These are phyloP conservation scores for Phyllotreta cruciferae DNA, from an alignment of 2,888 invertebrate genomes.

Conservation along the genomic window DNA sequence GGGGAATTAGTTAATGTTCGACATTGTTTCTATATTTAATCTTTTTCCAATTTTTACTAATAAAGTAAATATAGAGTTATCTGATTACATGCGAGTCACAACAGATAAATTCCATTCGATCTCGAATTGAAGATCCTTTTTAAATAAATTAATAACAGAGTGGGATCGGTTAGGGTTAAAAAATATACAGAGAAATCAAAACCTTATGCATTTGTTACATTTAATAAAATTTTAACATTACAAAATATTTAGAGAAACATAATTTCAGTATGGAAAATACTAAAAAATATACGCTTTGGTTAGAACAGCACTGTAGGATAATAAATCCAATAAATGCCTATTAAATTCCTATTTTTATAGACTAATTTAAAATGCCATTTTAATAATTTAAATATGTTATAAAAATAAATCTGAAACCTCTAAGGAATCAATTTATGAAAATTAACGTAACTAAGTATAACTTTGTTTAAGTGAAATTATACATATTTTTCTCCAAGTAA, in stretches of 20 bases:
- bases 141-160: too few relatives aligned
- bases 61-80: constrained; percentile 20
- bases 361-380: constrained; percentile 16
- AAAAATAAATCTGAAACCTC: constrained; percentile 30
- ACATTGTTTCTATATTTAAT: constrained; percentile 25
- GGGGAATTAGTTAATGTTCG: constrained; percentile 16
- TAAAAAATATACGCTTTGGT: constrained; percentile 24
- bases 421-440: constrained; percentile 25
- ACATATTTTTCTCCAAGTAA: constrained; percentile 43
- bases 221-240: constrained; percentile 37
- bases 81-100: background rate
- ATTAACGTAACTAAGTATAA: constrained; percentile 23
- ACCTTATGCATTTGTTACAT: constrained; percentile 32
- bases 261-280: constrained; percentile 31
- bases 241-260: constrained; percentile 34
- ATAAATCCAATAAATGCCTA: constrained; percentile 5
- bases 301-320: constrained; percentile 21
- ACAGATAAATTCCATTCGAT: background rate
- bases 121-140: too few relatives aligned
- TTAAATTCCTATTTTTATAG: constrained; percentile 1
- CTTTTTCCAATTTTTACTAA: constrained; percentile 20
- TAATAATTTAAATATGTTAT: constrained; percentile 23
- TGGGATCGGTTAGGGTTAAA: background rate
- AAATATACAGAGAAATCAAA: constrained; percentile 10
- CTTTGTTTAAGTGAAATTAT: constrained; percentile 38